Base-by-base conservation (phyloP, 2,888 invertebrate species). In the Zygogramma bicolorata region DNA sequence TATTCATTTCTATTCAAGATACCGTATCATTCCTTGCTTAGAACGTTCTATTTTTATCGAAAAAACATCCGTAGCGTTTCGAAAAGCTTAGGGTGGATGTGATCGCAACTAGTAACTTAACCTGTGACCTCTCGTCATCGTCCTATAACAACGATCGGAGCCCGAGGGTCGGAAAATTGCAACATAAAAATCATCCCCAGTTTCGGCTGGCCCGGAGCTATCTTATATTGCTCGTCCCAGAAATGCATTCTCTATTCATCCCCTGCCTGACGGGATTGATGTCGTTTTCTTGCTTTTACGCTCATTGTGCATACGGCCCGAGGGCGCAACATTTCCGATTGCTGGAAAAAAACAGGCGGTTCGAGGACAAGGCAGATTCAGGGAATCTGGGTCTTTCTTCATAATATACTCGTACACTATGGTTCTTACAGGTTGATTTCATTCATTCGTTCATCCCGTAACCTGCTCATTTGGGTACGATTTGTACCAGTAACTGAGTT, bases 131-230 rank as follows among this genome's bases (percentile, higher is more conserved):
- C 83, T 81, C 82, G 81, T 85, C 84, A 85, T 85, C 84, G 73
- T 83, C 81, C 81, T 82, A 80, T 83, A 84, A 83, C 81, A 84
- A 81, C 80, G 75, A 65, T 80, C 80, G 82, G 80, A 79, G 82
- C 84, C 84, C 81, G 83, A 86, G 85, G 85, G 85, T 84, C 83
- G 84, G 85, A 86, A 87, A 87, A 87, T 87, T 86, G 86, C 86
- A 81, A 85, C 87, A 86, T 87, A 86, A 87, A 86, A 86, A 83
- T 84, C 83, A 80, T 82, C 84, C 84, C 82, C 79, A 76, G 76
- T 73, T 77, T 77, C 73, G 71, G 71, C 73, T 60, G 70, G 81
- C 83, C 81, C 70, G 63, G 74, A 79, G 82, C 83, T 79, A 83
- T 82, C 77, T 82, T 76, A 80, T 83, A 82, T 83, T 79, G 79